Conservation (phyloP, 2,888 invertebrate genomes). For the Agrotis puta region DNA sequence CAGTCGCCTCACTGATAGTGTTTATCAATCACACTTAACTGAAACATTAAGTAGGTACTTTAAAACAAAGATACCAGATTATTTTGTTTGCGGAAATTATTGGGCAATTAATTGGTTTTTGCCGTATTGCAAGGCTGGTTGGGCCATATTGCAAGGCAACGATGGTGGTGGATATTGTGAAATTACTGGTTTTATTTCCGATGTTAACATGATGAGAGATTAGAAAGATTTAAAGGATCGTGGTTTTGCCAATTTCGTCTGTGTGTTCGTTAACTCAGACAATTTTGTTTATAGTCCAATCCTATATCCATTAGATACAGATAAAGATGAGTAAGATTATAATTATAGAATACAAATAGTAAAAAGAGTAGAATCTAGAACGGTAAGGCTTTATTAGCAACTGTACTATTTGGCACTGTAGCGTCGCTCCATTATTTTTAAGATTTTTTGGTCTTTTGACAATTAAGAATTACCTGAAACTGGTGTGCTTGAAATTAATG, state of each 20-base stretch:
- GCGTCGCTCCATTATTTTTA: no score
- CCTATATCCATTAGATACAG: neutral
- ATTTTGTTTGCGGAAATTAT: conserved; percentile 32
- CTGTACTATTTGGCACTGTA: no score
- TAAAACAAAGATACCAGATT: conserved; percentile 23
- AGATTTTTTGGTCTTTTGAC: no score
- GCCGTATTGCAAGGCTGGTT: neutral
- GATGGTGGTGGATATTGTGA: neutral
- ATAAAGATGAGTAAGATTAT: neutral
- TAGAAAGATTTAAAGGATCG: neutral
- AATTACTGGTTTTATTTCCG: neutral
- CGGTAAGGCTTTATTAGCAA: no score
- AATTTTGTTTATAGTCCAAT: neutral
- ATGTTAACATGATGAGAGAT: neutral
- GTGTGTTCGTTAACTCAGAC: no score
- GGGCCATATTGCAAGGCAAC: neutral
- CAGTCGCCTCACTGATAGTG: conserved; percentile 7
- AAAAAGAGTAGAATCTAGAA: no score
- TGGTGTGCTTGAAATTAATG: no score
- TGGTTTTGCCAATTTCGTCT: no score
- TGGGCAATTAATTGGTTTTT: conserved; percentile 29
- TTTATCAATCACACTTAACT: conserved; percentile 23
- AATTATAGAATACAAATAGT: neutral
- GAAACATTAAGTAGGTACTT: conserved; percentile 14
- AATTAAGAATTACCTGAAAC: no score